These are phyloP conservation scores for Masticophis lateralis DNA, from an alignment of 2,797 vertebrate species.

Conservation along the genomic window DNA sequence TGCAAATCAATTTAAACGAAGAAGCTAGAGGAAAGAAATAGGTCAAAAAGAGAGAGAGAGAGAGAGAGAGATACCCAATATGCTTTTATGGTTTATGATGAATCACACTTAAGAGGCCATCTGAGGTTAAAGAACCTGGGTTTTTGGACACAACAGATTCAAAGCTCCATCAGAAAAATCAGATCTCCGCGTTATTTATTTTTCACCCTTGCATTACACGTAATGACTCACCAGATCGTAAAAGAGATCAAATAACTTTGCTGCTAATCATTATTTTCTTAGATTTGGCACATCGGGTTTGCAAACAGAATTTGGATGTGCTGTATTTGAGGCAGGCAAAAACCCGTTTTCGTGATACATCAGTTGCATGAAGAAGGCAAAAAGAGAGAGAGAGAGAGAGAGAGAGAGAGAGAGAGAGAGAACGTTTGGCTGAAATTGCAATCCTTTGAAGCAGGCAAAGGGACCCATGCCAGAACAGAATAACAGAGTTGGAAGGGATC, in stretches of 20 bases:
- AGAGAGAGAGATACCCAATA: constrained; percentile 36
- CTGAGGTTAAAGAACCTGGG: constrained; percentile 73
- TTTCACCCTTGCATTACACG: constrained; percentile 63
- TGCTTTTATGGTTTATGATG: constrained; percentile 69
- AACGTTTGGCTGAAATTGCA: constrained; percentile 56
- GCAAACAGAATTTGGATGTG: constrained; percentile 74
- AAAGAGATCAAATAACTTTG: constrained; percentile 77
- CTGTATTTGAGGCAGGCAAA: constrained; percentile 71
- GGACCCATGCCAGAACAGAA: constrained; percentile 39
- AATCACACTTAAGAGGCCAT: constrained; percentile 71
- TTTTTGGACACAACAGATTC: constrained; percentile 68
- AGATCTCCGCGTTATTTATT: constrained; percentile 75
- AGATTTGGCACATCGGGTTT: constrained; percentile 73
- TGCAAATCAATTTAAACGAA: constrained; percentile 64
- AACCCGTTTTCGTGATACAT: constrained; percentile 66
- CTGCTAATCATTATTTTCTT: constrained; percentile 76
- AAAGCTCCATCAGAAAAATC: constrained; percentile 58
- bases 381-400: too few species aligned
- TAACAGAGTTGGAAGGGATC: too few species aligned
- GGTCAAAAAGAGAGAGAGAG: neutral
- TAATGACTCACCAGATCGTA: constrained; percentile 75
- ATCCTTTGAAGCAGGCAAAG: constrained; percentile 66
- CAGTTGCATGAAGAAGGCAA: constrained; percentile 47
- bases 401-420: too few species aligned
- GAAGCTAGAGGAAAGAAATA: constrained; percentile 54